These are phyloP conservation scores for Ceratina japonica DNA, from an alignment of 1,140 invertebrate species.

Conservation along the genomic window DNA sequence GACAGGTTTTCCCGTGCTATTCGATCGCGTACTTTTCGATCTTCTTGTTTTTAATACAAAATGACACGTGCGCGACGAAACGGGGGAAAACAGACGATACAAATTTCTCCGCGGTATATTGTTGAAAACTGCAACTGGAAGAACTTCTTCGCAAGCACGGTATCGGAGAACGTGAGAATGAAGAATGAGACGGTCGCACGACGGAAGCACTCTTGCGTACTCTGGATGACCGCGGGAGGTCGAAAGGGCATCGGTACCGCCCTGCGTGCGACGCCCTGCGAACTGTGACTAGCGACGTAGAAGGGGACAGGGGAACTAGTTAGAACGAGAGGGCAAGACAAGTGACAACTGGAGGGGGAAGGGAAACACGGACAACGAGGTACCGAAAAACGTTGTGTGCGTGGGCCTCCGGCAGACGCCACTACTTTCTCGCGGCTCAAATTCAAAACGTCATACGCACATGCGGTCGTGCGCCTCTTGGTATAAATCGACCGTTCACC, in stretches of 20 bases:
- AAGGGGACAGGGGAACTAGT: constrained; percentile 33
- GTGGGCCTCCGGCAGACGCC: constrained; percentile 40
- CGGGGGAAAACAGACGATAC: neutral
- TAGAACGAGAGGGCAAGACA: constrained; percentile 7
- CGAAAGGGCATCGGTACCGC: constrained; percentile 73
- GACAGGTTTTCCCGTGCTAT: neutral
- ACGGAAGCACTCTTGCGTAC: constrained; percentile 49
- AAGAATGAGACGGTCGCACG: constrained; percentile 24
- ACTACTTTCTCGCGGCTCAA: constrained; percentile 33
- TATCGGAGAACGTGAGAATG: constrained; percentile 18
- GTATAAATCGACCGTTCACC: constrained; percentile 34
- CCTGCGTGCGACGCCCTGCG: constrained; percentile 63
- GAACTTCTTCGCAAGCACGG: neutral
- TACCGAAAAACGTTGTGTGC: constrained; percentile 37
- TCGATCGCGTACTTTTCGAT: constrained; percentile 3
- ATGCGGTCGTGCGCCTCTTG: constrained; percentile 22
- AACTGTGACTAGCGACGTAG: constrained; percentile 50
- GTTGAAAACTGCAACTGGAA: neutral
- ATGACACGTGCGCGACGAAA: constrained; percentile 1
- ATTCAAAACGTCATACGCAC: constrained; percentile 48
- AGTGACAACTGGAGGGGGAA: neutral
- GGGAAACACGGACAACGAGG: constrained; percentile 8
- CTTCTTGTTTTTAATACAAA: neutral
- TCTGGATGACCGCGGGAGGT: constrained; percentile 65
- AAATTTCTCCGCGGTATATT: neutral